Evolutionary conservation across 1,140 invertebrate species (phyloP).

Genomic region (Lordiphosa clarofinis): DNA sequence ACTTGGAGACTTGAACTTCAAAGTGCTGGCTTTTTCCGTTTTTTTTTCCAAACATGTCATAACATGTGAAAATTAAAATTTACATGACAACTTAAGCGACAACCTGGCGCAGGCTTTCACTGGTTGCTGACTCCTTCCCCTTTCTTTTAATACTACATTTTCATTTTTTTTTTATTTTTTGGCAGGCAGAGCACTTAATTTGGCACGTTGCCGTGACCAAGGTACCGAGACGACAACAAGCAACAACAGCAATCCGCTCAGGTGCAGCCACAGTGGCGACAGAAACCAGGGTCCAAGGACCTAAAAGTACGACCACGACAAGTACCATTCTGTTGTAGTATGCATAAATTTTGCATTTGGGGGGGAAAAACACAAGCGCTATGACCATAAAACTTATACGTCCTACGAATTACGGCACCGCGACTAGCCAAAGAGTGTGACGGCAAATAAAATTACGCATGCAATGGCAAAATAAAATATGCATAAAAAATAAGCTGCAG

Average conservation of each 20-base stretch:
- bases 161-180: conserved; percentile 17
- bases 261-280: conserved; percentile 65
- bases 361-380: conserved; percentile 8
- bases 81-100: conserved; percentile 73
- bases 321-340: conserved; percentile 55
- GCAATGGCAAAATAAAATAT: conserved; percentile 76
- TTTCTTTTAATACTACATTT: conserved; percentile 6
- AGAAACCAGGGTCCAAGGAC: conserved; percentile 11
- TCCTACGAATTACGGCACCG: conserved; percentile 45
- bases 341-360: conserved; percentile 61
- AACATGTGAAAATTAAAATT: conserved; percentile 74
- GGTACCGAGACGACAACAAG: conserved; percentile 42
- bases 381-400: conserved; percentile 63
- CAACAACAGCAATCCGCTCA: conserved; percentile 28
- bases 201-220: conserved; percentile 65
- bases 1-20: conserved; percentile 26
- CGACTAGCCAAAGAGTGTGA: conserved; percentile 40
- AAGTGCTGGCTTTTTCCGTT: conserved; percentile 21
- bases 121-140: conserved; percentile 11
- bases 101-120: conserved; percentile 21
- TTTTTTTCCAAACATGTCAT: conserved; percentile 51
- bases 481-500: conserved; percentile 75
- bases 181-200: conserved; percentile 66
- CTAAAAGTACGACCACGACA: conserved; percentile 19
- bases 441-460: conserved; percentile 73